Base-by-base conservation (phyloP, 1,140 invertebrate genomes). In the Bilobella aurantiaca region DNA sequence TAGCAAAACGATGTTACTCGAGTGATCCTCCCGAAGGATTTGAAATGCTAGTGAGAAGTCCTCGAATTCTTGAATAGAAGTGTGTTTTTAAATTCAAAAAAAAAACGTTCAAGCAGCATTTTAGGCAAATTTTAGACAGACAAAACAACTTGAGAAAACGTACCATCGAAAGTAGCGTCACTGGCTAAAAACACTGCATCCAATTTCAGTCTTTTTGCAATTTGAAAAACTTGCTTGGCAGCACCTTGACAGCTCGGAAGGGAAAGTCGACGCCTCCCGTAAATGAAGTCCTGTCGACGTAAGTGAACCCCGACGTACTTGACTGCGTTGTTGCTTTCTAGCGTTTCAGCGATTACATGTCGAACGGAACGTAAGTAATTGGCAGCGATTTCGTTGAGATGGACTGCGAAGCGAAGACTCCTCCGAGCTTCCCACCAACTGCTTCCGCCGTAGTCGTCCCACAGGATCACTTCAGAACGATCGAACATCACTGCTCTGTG, bases 361-460 rank as follows among this genome's bases (percentile, higher is more conserved):
- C 5, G 60, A 3, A 3, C 27, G 12, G 8, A 34, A 47, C n/a
- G 8, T 53, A 92, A 82, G 76, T 88, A 97, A 34, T 85, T 73
- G 65, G 84, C 81, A 1, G 88, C 92, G 71, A 87, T 83, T 73
- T 83, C 58, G 56, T 83, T 76, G 1, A 98, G 80, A 58, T 84
- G 74, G 49, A 79, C 79, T 62, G 87, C 85, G 77, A 96, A 98
- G 70, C 88, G 82, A 90, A 98, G 95, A 74, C 93, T 96, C 70
- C 91, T 81, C 73, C 95, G 81, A 27, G 87, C 89, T 67, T 79
- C 78, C 94, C 95, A 98, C 77, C 91, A 97, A 37, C 83, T 78
- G 60, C 77, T 75, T 66, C 87, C 85, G 3, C 94, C 93, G 80
- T 90, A 98, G 75, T 93, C 86, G 77, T 98, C 93, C 23, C 97